phyloP scores from a whole-genome alignment of 2,113 vertebrate species.

The Antechinus flavipes region DNA sequence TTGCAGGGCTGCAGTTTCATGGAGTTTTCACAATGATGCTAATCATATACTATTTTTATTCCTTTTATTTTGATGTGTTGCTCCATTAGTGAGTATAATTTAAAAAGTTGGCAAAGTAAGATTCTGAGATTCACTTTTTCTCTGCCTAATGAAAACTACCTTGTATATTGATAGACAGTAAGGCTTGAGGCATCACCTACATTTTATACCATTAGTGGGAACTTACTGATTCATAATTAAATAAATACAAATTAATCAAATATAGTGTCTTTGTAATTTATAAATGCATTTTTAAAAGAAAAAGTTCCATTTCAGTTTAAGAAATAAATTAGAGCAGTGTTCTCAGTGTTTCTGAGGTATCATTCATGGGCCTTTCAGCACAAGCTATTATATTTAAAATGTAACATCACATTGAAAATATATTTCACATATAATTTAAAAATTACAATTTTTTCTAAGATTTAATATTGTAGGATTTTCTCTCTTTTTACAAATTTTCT shows the following conservation, averaged over 20 bases:
- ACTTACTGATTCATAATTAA: background rate
- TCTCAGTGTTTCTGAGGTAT: background rate
- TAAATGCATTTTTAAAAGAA: conserved; percentile 13
- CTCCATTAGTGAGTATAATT: background rate
- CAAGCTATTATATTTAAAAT: background rate
- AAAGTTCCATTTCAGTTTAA: background rate
- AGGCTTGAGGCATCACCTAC: background rate
- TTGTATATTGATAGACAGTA: background rate
- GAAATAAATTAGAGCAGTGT: background rate
- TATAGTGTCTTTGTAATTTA: background rate
- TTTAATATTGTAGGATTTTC: background rate
- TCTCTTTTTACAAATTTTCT: background rate
- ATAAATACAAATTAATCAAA: conserved; percentile 28
- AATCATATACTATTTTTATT: background rate
- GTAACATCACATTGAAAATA: conserved; percentile 22
- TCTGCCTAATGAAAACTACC: background rate
- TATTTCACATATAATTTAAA: background rate
- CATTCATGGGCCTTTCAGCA: background rate
- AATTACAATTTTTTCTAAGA: background rate
- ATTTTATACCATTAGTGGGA: background rate
- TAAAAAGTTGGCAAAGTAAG: conserved; percentile 14
- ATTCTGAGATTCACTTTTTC: background rate
- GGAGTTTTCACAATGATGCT: background rate
- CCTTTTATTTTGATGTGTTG: background rate
- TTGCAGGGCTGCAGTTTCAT: conserved; percentile 11